Conservation (phyloP, 2,888 invertebrate species). For the Drosophila subsilvestris region DNA sequence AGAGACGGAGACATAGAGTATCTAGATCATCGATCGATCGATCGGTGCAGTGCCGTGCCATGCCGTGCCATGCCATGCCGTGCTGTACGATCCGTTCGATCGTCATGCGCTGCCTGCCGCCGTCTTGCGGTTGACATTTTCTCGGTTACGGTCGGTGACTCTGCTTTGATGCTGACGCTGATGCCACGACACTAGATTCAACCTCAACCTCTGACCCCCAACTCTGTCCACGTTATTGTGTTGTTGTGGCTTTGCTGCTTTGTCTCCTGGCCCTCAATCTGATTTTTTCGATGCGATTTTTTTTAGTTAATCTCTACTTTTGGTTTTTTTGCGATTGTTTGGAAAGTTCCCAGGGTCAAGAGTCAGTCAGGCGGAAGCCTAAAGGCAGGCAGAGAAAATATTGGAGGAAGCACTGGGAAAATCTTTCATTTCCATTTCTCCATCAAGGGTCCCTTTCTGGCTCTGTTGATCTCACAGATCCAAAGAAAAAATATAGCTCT, state of each 20-base stretch:
- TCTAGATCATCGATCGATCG: slow-evolving; percentile 44
- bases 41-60: slow-evolving; percentile 37
- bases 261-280: slow-evolving; percentile 26
- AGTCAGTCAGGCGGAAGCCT: slow-evolving; percentile 4
- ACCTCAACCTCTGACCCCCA: slow-evolving; percentile 8
- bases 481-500: too few species aligned
- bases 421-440: neutral
- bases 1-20: slow-evolving; percentile 2
- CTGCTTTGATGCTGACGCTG: slow-evolving; percentile 63
- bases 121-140: slow-evolving; percentile 75
- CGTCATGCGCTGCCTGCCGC: slow-evolving; percentile 39
- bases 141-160: slow-evolving; percentile 66
- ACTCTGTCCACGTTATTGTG: neutral
- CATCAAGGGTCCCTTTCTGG: too few species aligned
- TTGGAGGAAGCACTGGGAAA: neutral
- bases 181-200: slow-evolving; percentile 17
- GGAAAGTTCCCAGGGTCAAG: slow-evolving; percentile 17
- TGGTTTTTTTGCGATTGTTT: slow-evolving; percentile 6
- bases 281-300: slow-evolving; percentile 41
- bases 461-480: neutral
- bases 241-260: slow-evolving; percentile 25
- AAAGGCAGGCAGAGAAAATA: neutral
- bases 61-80: too few species aligned
- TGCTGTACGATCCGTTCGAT: neutral
- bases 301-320: slow-evolving; percentile 26